Percentiles rank a stretch among this genome's conserved stretches.
Evolutionary conservation across 2,888 invertebrate species (phyloP).

Genomic region (Tetragnatha montana): DNA sequence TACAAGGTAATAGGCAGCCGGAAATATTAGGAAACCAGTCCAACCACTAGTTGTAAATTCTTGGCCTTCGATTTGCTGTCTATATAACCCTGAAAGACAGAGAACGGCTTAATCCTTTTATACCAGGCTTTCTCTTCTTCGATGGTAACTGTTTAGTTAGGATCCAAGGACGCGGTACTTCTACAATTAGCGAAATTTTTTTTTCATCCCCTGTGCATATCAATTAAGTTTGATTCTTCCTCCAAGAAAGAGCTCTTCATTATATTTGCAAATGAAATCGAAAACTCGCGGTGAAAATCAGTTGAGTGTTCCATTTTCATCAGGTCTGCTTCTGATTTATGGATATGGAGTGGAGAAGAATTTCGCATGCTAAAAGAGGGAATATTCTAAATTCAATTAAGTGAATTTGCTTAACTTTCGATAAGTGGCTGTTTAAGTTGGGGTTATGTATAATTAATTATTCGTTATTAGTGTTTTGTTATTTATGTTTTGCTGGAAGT

Average conservation of each 20-base stretch:
- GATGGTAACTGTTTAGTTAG: conserved; percentile 38
- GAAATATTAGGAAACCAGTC: conserved; percentile 68
- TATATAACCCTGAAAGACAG: conserved; percentile 58
- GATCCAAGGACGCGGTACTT: conserved; percentile 47
- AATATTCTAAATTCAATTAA: conserved; percentile 18
- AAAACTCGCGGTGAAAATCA: conserved; percentile 23
- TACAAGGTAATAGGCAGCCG: conserved; percentile 64
- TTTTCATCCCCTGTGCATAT: conserved; percentile 6
- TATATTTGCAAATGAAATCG: conserved; percentile 44
- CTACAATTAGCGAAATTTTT: conserved; percentile 45
- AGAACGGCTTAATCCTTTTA: conserved; percentile 26
- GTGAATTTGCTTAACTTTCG: not conserved
- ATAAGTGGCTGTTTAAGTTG: not conserved
- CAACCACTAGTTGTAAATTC: conserved; percentile 66
- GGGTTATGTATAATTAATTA: not conserved
- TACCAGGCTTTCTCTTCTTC: conserved; percentile 51
- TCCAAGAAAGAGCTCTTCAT: conserved; percentile 24
- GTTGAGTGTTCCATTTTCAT: not conserved
- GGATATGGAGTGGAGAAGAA: not conserved
- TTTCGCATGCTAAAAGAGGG: not conserved
- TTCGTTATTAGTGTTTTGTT: not conserved
- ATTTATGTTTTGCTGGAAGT: too few relatives aligned
- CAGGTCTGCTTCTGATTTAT: conserved; percentile 12
- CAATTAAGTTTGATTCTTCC: conserved; percentile 32
- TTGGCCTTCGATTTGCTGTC: conserved; percentile 62